Evolutionary conservation across 1,140 invertebrate species (phyloP).

Genomic region (Nebria ingens): DNA sequence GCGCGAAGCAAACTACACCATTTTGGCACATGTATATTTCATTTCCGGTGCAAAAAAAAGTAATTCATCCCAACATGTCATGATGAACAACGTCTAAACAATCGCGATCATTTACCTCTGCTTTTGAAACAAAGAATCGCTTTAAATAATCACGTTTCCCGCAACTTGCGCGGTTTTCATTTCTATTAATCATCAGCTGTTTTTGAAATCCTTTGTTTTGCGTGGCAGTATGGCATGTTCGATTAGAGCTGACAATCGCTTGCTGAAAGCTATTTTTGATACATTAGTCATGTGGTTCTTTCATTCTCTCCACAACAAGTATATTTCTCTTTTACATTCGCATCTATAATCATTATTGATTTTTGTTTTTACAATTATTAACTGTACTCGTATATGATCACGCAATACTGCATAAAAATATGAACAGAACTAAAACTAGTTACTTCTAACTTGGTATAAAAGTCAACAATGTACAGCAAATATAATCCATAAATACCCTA

Average conservation of each 20-base stretch:
- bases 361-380: no score
- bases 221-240: not conserved
- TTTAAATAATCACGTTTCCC: slow-evolving; percentile 3
- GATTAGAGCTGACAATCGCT: not conserved
- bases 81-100: not conserved
- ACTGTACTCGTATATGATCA: no score
- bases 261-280: not conserved
- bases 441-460: no score
- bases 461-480: no score
- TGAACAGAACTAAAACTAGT: no score
- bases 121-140: not conserved
- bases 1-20: slow-evolving; percentile 1
- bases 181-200: slow-evolving; percentile 4
- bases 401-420: no score
- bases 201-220: not conserved
- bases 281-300: not conserved
- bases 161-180: not conserved
- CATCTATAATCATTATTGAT: no score
- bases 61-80: not conserved
- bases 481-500: no score
- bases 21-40: not conserved
- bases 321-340: not conserved
- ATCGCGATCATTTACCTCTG: not conserved
- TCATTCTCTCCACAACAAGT: not conserved
- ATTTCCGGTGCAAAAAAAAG: not conserved